A percentile compares a stretch with the other conserved stretches of the same genome.
phyloP scores from a whole-genome alignment of 1,140 invertebrate species.

The Drosophila carrolli region DNA sequence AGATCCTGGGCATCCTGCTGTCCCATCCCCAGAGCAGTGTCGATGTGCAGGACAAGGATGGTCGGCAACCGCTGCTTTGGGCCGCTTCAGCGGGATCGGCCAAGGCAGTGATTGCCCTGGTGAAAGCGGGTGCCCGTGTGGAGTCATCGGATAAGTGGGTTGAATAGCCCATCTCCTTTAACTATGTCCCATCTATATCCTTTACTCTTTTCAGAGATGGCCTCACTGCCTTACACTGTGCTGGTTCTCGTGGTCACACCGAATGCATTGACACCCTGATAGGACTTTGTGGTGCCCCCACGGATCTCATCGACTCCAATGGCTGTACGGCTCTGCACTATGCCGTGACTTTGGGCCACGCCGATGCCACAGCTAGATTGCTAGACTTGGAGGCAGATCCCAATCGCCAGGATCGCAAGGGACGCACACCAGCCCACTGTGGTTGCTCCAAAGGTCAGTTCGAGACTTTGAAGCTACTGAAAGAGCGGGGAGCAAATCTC shows the following conservation, averaged over 20 bases:
- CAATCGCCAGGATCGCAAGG: conserved; percentile 96
- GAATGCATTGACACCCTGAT: conserved; percentile 96
- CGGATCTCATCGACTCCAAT: conserved; percentile 94
- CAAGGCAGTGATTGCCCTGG: conserved; percentile 93
- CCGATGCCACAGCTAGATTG: conserved; percentile 95
- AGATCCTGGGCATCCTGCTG: conserved; percentile 93
- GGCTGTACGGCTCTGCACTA: conserved; percentile 98
- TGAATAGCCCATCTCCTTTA: neutral
- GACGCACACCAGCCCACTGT: conserved; percentile 91
- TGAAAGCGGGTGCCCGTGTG: conserved; percentile 93
- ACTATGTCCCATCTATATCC: neutral
- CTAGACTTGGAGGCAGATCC: conserved; percentile 95
- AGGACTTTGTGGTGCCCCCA: conserved; percentile 93
- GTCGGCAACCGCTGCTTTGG: conserved; percentile 97
- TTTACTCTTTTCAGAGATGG: conserved; percentile 87
- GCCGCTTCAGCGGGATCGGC: conserved; percentile 97
- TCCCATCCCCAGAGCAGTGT: conserved; percentile 91
- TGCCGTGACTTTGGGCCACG: conserved; percentile 97
- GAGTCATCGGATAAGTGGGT: conserved; percentile 90
- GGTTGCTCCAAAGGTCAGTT: conserved; percentile 98
- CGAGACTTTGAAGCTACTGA: conserved; percentile 86
- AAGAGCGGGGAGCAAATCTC: conserved; percentile 93
- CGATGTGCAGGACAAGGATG: conserved; percentile 95
- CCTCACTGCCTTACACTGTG: conserved; percentile 96
- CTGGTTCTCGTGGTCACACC: conserved; percentile 96